phyloP scores from a whole-genome alignment of 1,140 invertebrate species.

The Phymorhynchus buccinoides region DNA sequence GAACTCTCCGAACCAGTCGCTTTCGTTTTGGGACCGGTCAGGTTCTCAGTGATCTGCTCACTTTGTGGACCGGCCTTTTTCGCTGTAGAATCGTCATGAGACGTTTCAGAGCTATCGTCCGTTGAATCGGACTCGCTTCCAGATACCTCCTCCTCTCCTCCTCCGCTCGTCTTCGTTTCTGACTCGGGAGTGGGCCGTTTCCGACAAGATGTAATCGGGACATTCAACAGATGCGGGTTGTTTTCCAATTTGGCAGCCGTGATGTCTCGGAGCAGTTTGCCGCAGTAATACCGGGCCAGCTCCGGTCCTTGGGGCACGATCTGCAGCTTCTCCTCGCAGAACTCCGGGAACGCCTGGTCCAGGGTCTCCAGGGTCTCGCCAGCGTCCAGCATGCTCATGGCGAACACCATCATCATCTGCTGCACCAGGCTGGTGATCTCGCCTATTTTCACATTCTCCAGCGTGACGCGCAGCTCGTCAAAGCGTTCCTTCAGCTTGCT shows the following conservation, averaged over 20 bases:
- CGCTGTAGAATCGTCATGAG: background rate
- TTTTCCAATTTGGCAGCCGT: background rate
- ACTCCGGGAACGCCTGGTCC: background rate
- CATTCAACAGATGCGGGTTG: no score
- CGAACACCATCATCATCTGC: constrained; percentile 7
- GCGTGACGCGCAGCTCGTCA: background rate
- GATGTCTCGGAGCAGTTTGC: background rate
- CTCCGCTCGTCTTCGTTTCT: no score
- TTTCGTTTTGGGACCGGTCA: no score
- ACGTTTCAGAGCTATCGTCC: no score
- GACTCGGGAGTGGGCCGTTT: no score
- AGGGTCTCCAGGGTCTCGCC: background rate
- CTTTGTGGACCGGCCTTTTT: background rate
- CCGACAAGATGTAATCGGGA: no score
- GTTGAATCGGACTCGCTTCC: no score
- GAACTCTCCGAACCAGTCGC: no score
- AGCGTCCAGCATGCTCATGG: background rate
- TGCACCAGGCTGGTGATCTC: background rate
- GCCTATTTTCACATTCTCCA: background rate
- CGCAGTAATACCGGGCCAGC: background rate
- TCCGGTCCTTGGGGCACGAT: background rate
- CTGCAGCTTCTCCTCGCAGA: background rate
- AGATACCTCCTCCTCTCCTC: no score
- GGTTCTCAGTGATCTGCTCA: background rate
- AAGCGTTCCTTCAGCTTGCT: background rate